Percentiles rank a stretch among this genome's conserved stretches.
These are phyloP conservation scores for Petrolisthes cinctipes DNA, from an alignment of 2,888 invertebrate species.

Conservation along the genomic window DNA sequence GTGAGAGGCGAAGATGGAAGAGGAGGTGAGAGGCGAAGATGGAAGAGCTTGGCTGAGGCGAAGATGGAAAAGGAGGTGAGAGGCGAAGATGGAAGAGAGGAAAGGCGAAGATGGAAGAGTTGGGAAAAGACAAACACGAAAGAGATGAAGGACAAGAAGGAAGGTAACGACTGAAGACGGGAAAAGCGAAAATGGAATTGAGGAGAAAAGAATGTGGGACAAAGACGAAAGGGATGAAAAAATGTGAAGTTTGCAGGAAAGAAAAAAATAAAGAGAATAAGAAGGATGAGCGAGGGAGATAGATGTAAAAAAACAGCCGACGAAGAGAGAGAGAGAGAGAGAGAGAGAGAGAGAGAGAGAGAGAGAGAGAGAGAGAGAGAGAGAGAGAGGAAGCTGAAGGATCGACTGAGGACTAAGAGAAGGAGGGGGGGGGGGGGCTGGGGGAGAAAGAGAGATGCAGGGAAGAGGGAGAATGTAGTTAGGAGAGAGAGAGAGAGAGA, in stretches of 20 bases:
- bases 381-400: neutral
- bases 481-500: constrained; percentile 11
- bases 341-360: neutral
- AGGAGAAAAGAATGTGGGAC: neutral
- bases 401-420: neutral
- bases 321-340: neutral
- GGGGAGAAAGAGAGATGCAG: neutral
- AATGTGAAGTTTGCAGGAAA: too few relatives aligned
- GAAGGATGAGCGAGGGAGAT: neutral
- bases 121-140: neutral
- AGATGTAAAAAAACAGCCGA: neutral
- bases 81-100: constrained; percentile 5
- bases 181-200: neutral
- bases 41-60: neutral
- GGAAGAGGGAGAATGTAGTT: neutral
- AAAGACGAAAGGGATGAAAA: neutral
- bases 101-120: neutral
- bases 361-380: neutral
- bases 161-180: neutral
- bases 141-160: neutral
- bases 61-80: constrained; percentile 13
- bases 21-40: neutral
- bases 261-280: neutral
- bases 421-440: neutral
- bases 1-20: neutral